Base-by-base conservation (phyloP, 2,113 vertebrate genomes). In the Aldabrachelys gigantea region DNA sequence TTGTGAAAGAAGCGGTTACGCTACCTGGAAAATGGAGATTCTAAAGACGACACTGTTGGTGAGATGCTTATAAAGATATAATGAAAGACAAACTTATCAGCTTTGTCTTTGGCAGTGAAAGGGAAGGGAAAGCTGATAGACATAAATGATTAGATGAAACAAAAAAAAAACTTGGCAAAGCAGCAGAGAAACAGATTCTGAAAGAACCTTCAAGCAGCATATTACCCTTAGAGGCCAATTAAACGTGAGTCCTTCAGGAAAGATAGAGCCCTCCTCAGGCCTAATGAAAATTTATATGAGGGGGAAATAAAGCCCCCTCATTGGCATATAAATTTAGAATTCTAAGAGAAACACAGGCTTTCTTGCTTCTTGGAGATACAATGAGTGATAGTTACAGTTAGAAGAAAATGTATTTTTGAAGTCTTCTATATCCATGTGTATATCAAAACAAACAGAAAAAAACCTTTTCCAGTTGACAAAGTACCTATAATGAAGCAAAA, bases 151-250 rank as follows among this genome's bases (percentile, higher is more conserved):
- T 81, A 82, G 87, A 95, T 96, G 90, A 93, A 96, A 96, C 88
- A n/a, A 88, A 93, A 90, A 90, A 92, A 65, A 50, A 52, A 85
- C 85, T 97, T 97, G 97, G 96, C 97, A 97, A 90, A 92, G 88
- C 92, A 93, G 95, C 89, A 97, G 94, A 96, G 92, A n/a, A 95
- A 94, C 84, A 95, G 83, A 91, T 91, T 86, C 89, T 95, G 76
- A 94, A 96, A 95, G 85, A 94, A 65, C 80, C 92, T 92, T 95
- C 95, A 95, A 96, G 91, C 93, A 94, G 89, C 84, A 96, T 94
- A 93, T 79, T 92, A 87, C 94, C 95, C 96, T 96, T 95, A 87
- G 96, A 96, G 95, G 96, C 97, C 94, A 96, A 97, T 96, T 97
- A 97, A 95, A 92, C 80, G 65, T 95, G 92, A 93, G 95, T 95